Percentiles rank a stretch among this genome's conserved stretches.
Conservation (phyloP, 2,113 vertebrate species). For the Brachyhypopomus gauderio region DNA sequence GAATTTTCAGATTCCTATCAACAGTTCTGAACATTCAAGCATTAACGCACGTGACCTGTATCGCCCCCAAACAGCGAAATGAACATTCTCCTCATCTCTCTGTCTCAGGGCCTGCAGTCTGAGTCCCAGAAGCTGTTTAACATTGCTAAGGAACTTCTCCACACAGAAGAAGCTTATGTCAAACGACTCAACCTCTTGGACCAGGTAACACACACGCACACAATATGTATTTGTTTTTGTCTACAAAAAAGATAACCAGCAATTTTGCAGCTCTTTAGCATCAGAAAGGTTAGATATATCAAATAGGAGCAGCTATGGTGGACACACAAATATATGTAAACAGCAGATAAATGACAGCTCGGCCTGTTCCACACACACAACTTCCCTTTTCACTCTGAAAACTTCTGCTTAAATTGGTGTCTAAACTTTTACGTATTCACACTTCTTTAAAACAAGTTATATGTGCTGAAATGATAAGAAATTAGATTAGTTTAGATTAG, state of each 20-base stretch:
- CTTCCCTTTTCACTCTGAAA: constrained; percentile 7
- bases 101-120: constrained; percentile 73
- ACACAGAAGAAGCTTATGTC: constrained; percentile 93
- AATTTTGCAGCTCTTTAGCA: no score
- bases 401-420: not conserved
- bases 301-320: no score
- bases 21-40: no score
- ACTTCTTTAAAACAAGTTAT: not conserved
- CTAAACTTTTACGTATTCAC: not conserved
- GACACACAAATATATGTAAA: no score
- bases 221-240: not conserved
- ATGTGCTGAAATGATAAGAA: no score
- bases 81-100: not conserved
- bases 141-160: constrained; percentile 92
- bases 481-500: no score
- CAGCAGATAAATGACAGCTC: not conserved
- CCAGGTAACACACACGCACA: constrained; percentile 79
- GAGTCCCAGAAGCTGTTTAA: constrained; percentile 88
- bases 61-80: no score
- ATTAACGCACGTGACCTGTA: no score
- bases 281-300: no score
- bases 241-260: no score
- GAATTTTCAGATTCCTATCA: no score
- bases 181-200: constrained; percentile 92
- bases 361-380: not conserved